Percentiles rank a stretch among this genome's conserved stretches.
Evolutionary conservation across 1,140 invertebrate genomes (phyloP).

Genomic region (Bombus confusus): DNA sequence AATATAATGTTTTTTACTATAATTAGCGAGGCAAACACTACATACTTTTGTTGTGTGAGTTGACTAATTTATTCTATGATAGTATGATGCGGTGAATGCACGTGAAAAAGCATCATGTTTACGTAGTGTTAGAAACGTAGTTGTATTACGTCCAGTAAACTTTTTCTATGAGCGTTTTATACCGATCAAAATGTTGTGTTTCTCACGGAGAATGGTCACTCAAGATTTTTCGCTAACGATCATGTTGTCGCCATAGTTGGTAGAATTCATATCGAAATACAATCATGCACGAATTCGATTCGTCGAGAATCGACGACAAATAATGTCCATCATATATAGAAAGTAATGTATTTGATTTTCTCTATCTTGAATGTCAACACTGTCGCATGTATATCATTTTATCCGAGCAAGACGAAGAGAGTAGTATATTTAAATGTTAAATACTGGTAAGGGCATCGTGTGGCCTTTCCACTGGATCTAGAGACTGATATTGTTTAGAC

Average conservation of each 20-base stretch:
- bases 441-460: conserved; percentile 58
- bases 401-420: conserved; percentile 50
- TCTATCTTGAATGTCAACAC: conserved; percentile 32
- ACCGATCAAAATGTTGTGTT: conserved; percentile 74
- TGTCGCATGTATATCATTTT: conserved; percentile 56
- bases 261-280: conserved; percentile 44
- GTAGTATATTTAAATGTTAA: conserved; percentile 66
- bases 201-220: conserved; percentile 52
- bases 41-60: conserved; percentile 50
- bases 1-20: conserved; percentile 55
- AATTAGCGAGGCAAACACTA: conserved; percentile 38
- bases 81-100: conserved; percentile 51
- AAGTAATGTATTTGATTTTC: conserved; percentile 29
- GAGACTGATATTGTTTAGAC: conserved; percentile 67
- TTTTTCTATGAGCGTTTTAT: conserved; percentile 78
- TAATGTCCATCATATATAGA: conserved; percentile 2
- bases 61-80: conserved; percentile 48
- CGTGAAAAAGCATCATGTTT: conserved; percentile 64
- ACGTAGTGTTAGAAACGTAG: conserved; percentile 64
- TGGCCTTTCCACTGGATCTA: conserved; percentile 65
- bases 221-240: conserved; percentile 54
- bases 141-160: conserved; percentile 74
- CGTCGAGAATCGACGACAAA: neutral
- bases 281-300: conserved; percentile 24
- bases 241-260: conserved; percentile 61